These are phyloP conservation scores for Macheiramphus alcinus DNA, from an alignment of 2,113 vertebrate genomes.

Conservation along the genomic window DNA sequence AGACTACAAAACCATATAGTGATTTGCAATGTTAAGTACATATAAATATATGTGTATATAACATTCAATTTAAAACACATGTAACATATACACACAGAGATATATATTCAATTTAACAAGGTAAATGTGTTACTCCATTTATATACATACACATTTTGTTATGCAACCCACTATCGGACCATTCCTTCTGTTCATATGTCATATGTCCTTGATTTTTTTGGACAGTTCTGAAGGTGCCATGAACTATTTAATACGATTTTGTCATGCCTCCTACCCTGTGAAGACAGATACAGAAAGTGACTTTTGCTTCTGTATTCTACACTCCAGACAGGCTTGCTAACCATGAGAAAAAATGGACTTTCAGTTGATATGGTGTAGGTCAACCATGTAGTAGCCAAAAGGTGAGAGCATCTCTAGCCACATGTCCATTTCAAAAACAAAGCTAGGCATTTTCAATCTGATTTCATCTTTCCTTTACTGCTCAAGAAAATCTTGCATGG, in stretches of 20 bases:
- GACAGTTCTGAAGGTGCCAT: not conserved
- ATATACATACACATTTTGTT: not conserved
- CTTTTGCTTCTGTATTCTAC: not conserved
- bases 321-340: not conserved
- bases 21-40: not conserved
- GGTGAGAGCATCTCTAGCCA: not conserved
- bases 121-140: not conserved
- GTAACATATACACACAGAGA: not conserved
- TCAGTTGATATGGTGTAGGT: not conserved
- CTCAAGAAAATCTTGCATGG: not conserved
- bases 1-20: not conserved
- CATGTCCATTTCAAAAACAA: not conserved
- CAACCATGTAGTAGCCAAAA: not conserved
- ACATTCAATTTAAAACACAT: not conserved
- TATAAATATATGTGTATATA: not conserved
- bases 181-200: not conserved
- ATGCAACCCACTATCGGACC: not conserved
- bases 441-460: not conserved
- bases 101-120: not conserved
- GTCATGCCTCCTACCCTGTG: not conserved
- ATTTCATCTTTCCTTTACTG: not conserved
- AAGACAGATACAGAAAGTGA: not conserved
- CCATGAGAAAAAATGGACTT: not conserved
- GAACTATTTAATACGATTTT: not conserved
- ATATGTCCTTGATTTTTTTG: not conserved